Evolutionary conservation across 2,888 invertebrate species (phyloP), one percentile per base, ranked within the genome.

Genomic region (Lampropteryx suffumata): DNA sequence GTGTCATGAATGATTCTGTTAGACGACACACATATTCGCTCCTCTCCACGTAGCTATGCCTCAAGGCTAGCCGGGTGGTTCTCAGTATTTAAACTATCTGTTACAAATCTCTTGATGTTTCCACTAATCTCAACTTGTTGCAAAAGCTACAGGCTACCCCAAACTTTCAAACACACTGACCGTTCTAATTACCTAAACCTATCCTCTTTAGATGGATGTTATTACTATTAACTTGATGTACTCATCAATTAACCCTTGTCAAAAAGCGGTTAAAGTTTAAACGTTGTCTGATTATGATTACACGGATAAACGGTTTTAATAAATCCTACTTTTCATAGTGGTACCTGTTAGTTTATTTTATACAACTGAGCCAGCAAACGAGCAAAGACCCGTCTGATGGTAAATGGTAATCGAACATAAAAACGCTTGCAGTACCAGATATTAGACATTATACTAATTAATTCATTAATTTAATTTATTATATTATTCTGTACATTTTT

Each of bases 101-200:
- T 17, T 17, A 17, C 17, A 17, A 17, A 12, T 42, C 26, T 42
- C 41, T 3, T 26, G 8, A n/a, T 9, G 14, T 14, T 8, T 24
- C 32, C 24, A 30, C 27, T 6, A 35, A 35, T 27, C 27, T 17
- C 26, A 37, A 46, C 39, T 47, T 40, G 47, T 47, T 47, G 46
- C 47, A 34, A 7, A 4, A 17, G 4, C 17, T 43, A 29, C 34
- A 27, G 40, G 40, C 47, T 34, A 24, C 13, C 12, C 28, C 28
- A 47, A 47, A 47, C 40, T 47, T 29, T n/a, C 13, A 5, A 33
- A 39, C 46, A 33, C 39, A 28, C 40, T 47, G 40, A 21, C 40
- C 40, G 34, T 40, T 13, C 34, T 40, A 47, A 47, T 47, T 28
- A 47, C 8, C 17, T 26, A 13, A 40, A 47, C 33, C 21, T 40